Evolutionary conservation across 1,140 invertebrate genomes (phyloP), one percentile per base, ranked within the genome.

Genomic region (Pseudomyrmex dendroicus): DNA sequence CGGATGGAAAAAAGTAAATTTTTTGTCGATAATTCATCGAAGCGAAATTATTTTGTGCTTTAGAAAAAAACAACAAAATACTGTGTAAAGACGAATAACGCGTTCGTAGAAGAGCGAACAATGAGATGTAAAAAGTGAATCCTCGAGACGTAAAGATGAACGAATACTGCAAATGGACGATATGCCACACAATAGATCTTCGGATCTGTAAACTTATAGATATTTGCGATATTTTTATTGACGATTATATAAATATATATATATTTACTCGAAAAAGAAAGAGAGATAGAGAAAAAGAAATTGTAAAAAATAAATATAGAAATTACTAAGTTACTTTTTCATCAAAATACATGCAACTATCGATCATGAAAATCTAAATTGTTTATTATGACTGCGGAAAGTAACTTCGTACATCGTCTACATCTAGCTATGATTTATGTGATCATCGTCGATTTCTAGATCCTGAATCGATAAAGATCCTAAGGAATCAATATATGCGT

Each of bases 321-420:
- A 50, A 56, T 25, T 4, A 15, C 9, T 50, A 13, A 15, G 57
- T 54, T 70, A 59, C 15, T 46, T 70, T n/a, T 12, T 17, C 35
- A 44, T 35, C 15, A 10, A 57, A 3, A 50, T 10, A 52, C 5
- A n/a, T 67, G 50, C 35, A 59, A 78, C 12, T 59, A 78, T 2
- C 17, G 0, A 48, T 46, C 5, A 8, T 78, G 64, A 13, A 25
- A 78, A 48, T 12, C 63, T 70, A 59, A 70, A 4, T 35, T 54
- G 5, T 78, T 78, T 70, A 78, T 78, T 78, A 35, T 48, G 35
- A 48, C 22, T 78, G 20, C 15, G 64, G 52, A 78, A 78, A 20
- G 64, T 70, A 78, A 78, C 57, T 70, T 78, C 9, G 0, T 61
- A 78, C 20, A 68, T 57, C 50, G 2, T 76, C 63, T 77, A 77